A percentile compares a stretch with the other conserved stretches of the same genome.
These are phyloP conservation scores for Cebidichthys violaceus DNA, from an alignment of 2,113 vertebrate species.

Conservation along the genomic window DNA sequence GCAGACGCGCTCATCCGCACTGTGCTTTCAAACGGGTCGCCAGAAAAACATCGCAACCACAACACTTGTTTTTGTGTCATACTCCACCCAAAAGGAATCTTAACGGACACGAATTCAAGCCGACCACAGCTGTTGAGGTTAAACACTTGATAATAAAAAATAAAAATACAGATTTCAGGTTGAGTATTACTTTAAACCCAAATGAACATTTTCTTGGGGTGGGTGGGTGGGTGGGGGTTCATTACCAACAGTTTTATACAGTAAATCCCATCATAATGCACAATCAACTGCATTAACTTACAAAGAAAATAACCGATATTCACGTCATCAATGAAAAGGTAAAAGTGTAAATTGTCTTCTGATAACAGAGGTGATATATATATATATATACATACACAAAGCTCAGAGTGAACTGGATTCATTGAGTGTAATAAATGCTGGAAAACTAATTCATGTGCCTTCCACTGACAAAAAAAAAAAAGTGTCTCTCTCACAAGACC, in stretches of 20 bases:
- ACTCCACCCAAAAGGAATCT: slow-evolving; percentile 7
- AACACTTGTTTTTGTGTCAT: background rate
- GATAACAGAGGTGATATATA: slow-evolving; percentile 42
- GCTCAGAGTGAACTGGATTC: slow-evolving; percentile 23
- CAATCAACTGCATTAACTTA: slow-evolving; percentile 39
- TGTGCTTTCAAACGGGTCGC: slow-evolving; percentile 67
- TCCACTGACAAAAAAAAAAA: slow-evolving; percentile 56
- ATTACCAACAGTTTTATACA: slow-evolving; percentile 21
- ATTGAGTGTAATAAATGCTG: slow-evolving; percentile 53
- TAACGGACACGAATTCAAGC: slow-evolving; percentile 13
- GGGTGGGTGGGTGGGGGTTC: slow-evolving; percentile 13
- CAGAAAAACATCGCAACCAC: slow-evolving; percentile 17
- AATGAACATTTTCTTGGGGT: background rate
- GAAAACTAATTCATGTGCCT: slow-evolving; percentile 47
- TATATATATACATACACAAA: slow-evolving; percentile 18
- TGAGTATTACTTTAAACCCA: slow-evolving; percentile 11
- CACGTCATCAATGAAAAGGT: slow-evolving; percentile 27
- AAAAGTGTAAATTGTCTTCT: slow-evolving; percentile 19
- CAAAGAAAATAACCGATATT: slow-evolving; percentile 2
- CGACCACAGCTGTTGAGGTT: slow-evolving; percentile 17
- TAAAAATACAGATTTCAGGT: slow-evolving; percentile 25
- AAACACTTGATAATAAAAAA: slow-evolving; percentile 5
- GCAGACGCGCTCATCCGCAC: slow-evolving; percentile 40
- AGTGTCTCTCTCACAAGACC: slow-evolving; percentile 63
- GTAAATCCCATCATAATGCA: slow-evolving; percentile 50